Conservation (phyloP, 2,888 invertebrate species). For the Noctua janthe region DNA sequence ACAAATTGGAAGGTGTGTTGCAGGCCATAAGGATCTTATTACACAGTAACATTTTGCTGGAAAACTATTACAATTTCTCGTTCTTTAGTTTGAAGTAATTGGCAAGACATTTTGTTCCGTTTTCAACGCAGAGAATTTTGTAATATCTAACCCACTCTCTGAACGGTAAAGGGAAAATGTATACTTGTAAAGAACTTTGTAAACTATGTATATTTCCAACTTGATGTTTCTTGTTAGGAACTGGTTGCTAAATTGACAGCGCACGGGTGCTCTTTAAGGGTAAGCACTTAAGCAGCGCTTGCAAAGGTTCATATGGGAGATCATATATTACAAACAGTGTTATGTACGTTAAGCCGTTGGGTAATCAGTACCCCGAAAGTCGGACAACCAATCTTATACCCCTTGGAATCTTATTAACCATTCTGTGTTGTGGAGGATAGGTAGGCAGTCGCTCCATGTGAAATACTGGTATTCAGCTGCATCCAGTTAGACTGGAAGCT, state of each 20-base stretch:
- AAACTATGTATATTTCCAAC: background rate
- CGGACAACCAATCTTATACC: background rate
- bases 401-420: background rate
- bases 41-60: background rate
- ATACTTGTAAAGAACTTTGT: background rate
- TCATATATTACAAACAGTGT: background rate
- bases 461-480: background rate
- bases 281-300: background rate
- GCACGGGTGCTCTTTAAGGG: background rate
- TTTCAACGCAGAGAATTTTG: background rate
- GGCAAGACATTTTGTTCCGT: background rate
- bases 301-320: background rate
- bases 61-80: background rate
- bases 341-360: background rate
- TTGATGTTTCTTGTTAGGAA: background rate
- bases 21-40: background rate
- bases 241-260: background rate
- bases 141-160: background rate
- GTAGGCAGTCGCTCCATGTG: background rate
- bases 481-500: background rate
- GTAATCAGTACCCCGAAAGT: too few species aligned
- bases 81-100: conserved; percentile 12
- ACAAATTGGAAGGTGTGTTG: background rate
- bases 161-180: background rate
- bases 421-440: background rate